Conservation (phyloP, 2,888 invertebrate genomes). For the Autographa gamma region DNA sequence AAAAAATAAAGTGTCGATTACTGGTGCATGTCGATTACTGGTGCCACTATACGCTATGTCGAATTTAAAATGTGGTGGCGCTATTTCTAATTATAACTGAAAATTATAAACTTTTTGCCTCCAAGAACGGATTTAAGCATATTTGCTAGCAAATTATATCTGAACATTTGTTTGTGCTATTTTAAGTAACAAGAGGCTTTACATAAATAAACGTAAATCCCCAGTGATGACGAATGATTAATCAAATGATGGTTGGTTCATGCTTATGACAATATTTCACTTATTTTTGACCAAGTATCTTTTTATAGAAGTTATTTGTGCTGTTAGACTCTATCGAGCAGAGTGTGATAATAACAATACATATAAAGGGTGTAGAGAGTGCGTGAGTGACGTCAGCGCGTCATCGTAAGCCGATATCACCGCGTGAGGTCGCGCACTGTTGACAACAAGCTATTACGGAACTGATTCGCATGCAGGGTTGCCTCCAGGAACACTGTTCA, state of each 20-base stretch:
- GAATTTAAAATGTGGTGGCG: too few relatives aligned
- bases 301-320: background rate
- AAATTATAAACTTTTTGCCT: too few relatives aligned
- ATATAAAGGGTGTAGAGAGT: conserved; percentile 23
- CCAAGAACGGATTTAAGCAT: too few relatives aligned
- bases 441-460: conserved; percentile 46
- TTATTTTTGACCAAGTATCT: background rate
- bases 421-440: conserved; percentile 45
- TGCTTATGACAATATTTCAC: background rate
- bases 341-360: conserved; percentile 8
- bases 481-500: background rate
- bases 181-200: too few relatives aligned
- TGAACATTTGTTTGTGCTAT: too few relatives aligned
- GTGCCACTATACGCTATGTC: too few relatives aligned
- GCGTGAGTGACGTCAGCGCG: conserved; percentile 31
- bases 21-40: too few relatives aligned
- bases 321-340: background rate
- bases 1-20: too few relatives aligned
- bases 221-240: background rate
- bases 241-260: background rate
- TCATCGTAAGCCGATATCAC: conserved; percentile 48
- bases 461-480: conserved; percentile 42
- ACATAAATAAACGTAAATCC: background rate
- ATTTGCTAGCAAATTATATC: too few relatives aligned
- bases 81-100: too few relatives aligned